Conservation (phyloP, 2,113 vertebrate species). For the Cyanoliseus patagonus region DNA sequence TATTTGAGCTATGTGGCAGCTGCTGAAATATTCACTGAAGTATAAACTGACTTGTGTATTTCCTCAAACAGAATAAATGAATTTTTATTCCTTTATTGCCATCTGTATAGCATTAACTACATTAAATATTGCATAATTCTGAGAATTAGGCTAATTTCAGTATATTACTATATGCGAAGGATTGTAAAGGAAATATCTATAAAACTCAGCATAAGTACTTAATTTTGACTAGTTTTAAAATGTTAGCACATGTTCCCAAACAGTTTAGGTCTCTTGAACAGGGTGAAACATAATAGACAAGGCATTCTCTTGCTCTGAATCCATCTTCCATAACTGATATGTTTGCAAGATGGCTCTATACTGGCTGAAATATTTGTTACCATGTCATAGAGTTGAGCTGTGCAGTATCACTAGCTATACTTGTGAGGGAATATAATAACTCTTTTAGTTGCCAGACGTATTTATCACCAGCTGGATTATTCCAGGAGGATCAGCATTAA, state of each 20-base stretch:
- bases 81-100: neutral
- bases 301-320: neutral
- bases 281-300: neutral
- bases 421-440: neutral
- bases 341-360: neutral
- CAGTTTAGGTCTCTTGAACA: neutral
- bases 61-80: neutral
- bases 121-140: neutral
- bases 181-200: neutral
- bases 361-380: neutral
- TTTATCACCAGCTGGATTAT: neutral
- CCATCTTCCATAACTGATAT: neutral
- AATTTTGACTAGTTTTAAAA: neutral
- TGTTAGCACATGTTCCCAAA: neutral
- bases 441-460: neutral
- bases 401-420: neutral
- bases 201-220: neutral
- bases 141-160: neutral
- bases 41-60: neutral
- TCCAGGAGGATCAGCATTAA: neutral
- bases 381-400: neutral
- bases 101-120: neutral
- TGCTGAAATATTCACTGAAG: neutral
- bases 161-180: neutral
- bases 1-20: neutral